Percentiles rank a stretch among this genome's conserved stretches.
phyloP scores from a whole-genome alignment of 2,888 invertebrate genomes.

The Sarcophaga rosellei region DNA sequence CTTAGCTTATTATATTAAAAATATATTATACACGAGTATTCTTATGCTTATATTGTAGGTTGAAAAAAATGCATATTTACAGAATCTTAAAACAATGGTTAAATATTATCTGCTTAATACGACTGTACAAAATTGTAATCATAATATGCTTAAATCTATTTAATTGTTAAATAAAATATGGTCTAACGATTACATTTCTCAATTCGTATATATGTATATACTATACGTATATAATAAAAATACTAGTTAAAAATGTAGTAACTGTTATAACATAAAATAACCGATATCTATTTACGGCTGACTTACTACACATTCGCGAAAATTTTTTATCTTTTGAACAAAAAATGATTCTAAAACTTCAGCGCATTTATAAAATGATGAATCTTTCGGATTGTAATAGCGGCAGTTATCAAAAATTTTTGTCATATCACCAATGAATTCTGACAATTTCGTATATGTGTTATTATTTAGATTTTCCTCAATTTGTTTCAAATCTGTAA shows the following conservation, averaged over 20 bases:
- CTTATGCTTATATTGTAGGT: conserved; percentile 35
- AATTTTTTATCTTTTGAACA: conserved; percentile 94
- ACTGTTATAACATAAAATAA: conserved; percentile 38
- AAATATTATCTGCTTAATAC: conserved; percentile 46
- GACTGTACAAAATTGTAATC: conserved; percentile 56
- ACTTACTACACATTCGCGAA: conserved; percentile 89
- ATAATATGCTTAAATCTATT: conserved; percentile 38
- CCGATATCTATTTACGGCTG: conserved; percentile 65
- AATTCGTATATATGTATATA: conserved; percentile 6
- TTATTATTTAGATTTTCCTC: conserved; percentile 92
- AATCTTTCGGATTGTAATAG: conserved; percentile 97
- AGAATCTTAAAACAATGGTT: conserved; percentile 53
- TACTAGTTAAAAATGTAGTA: conserved; percentile 40
- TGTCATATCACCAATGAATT: conserved; percentile 98
- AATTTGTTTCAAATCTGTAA: conserved; percentile 94
- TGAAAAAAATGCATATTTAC: conserved; percentile 60
- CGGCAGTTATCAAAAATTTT: conserved; percentile 99
- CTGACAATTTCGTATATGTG: conserved; percentile 92
- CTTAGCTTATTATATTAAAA: conserved; percentile 40
- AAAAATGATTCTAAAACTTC: conserved; percentile 97
- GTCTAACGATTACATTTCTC: conserved; percentile 29
- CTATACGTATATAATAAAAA: conserved; percentile 28
- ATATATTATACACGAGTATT: conserved; percentile 33
- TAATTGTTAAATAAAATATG: neutral
- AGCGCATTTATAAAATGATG: conserved; percentile 97